These are phyloP conservation scores for Drosophila prosaltans DNA, from an alignment of 1,140 invertebrate species.

Conservation along the genomic window DNA sequence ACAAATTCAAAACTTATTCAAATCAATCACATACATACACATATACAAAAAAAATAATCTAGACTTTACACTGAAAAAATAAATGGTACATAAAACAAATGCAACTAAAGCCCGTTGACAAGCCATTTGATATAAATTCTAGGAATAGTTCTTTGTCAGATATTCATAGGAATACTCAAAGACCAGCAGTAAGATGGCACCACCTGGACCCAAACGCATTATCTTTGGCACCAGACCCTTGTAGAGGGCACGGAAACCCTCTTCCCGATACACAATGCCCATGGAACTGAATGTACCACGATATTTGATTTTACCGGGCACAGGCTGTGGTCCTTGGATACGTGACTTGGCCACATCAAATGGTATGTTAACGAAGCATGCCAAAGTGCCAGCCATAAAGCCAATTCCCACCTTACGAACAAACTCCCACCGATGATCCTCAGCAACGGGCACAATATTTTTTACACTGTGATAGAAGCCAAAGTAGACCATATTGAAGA, in stretches of 20 bases:
- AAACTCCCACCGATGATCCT: constrained; percentile 88
- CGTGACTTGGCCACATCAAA: constrained; percentile 98
- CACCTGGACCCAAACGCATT: constrained; percentile 94
- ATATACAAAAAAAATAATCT: background rate
- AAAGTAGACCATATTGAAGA: constrained; percentile 97
- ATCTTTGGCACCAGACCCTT: constrained; percentile 96
- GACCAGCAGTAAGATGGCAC: constrained; percentile 94
- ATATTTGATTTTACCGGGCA: constrained; percentile 89
- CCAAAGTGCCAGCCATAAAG: constrained; percentile 92
- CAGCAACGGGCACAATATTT: constrained; percentile 87
- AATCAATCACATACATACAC: background rate
- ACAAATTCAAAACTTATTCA: background rate
- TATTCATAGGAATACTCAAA: constrained; percentile 91
- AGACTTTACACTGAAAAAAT: background rate
- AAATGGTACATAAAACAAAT: constrained; percentile 18
- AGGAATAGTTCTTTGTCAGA: constrained; percentile 84
- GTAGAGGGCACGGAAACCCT: constrained; percentile 95
- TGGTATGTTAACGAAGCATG: constrained; percentile 95
- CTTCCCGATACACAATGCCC: constrained; percentile 90
- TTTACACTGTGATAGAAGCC: constrained; percentile 97
- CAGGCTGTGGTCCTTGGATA: constrained; percentile 95
- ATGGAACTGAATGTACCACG: constrained; percentile 90
- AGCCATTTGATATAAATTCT: constrained; percentile 3
- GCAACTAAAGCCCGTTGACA: constrained; percentile 13
- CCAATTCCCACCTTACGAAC: constrained; percentile 90